Conservation (phyloP, 1,140 invertebrate genomes). For the Tetramorium parvispinum region DNA sequence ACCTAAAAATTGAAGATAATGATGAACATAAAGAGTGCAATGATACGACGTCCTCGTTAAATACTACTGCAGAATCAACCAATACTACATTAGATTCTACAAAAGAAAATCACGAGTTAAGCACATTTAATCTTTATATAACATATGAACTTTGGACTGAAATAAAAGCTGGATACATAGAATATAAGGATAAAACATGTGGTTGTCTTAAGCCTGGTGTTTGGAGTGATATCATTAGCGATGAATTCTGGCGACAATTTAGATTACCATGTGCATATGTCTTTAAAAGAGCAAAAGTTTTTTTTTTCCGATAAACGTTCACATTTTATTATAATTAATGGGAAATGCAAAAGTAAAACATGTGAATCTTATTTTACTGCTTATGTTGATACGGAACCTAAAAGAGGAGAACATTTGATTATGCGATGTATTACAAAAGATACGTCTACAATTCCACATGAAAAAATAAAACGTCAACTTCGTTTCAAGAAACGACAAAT, state of each 20-base stretch:
- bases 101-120: neutral
- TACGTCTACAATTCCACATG: constrained; percentile 15
- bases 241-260: constrained; percentile 22
- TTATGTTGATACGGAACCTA: neutral
- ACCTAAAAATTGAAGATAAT: neutral
- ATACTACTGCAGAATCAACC: neutral
- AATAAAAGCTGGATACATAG: neutral
- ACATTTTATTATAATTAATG: neutral
- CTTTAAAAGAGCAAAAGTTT: constrained; percentile 8
- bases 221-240: neutral
- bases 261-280: constrained; percentile 14
- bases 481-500: neutral
- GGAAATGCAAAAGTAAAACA: constrained; percentile 6
- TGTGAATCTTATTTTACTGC: neutral
- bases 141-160: neutral
- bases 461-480: constrained; percentile 4
- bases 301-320: neutral
- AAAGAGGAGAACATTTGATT: neutral
- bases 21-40: neutral
- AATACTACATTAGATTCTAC: neutral
- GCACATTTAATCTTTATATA: neutral
- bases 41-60: neutral
- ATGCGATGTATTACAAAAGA: neutral
- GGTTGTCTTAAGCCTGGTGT: constrained; percentile 1
- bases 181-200: constrained; percentile 16